Base-by-base conservation (phyloP, 2,888 invertebrate species). In the Epicampocera succincta region DNA sequence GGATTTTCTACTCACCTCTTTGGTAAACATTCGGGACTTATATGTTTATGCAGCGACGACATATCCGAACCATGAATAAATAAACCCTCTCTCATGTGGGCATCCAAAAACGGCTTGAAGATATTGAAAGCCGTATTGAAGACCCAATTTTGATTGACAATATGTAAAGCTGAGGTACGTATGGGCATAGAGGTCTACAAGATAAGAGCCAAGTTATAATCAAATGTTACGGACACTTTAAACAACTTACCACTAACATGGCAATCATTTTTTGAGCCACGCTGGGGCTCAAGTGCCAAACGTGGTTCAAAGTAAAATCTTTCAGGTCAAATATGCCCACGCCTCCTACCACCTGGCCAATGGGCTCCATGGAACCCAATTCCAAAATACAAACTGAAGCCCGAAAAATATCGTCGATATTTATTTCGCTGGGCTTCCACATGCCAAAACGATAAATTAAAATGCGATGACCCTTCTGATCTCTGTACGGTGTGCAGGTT, bases 111-210 rank as follows among this genome's bases (percentile, higher is more conserved):
- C 0, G 96, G 96, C 86, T 95, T 96, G 90, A 96, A 96, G 17
- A 96, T 93, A 84, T 93, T 94, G 89, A 94, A 96, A 65, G 95
- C 94, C 83, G 95, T 94, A 89, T 95, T 96, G 88, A 96, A 96
- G 8, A 95, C 90, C 95, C 96, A 96, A 0, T 95, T 95, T 88
- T 96, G 95, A 89, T 96, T 94, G 42, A 96, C 93, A 65, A 96
- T 93, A 90, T 96, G 96, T 73, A 96, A 93, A 0, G 95, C 94
- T 84, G 94, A 92, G 0, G 94, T 95, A 65, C 93, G 93, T 87
- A 95, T 92, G 0, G 96, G 96, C 88, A 95, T 95, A 69, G 94
- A 93, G 0, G 95, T 93, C 94, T 95, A 90, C 9, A 92, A 85
- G 15, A 13, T 8, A 25, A 50, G 44, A 78, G 82, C 13, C 13